Conservation (phyloP, 2,113 vertebrate genomes). For the Neolamprologus cancellatus region DNA sequence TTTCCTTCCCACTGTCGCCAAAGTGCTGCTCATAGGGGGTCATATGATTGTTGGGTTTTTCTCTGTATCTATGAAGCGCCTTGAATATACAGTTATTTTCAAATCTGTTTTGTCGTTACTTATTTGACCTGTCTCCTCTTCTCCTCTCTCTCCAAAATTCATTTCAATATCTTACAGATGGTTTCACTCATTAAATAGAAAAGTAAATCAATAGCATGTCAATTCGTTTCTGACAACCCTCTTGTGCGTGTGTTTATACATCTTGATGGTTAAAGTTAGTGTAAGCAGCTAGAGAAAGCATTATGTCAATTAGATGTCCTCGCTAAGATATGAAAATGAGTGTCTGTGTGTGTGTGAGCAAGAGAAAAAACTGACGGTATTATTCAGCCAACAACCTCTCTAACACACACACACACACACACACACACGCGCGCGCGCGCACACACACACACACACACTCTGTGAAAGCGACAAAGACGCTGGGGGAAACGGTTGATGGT, state of each 20-base stretch:
- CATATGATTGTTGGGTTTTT: too few relatives aligned
- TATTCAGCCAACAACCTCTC: slow-evolving; percentile 13
- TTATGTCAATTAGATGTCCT: not conserved
- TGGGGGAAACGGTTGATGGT: slow-evolving; percentile 84
- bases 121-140: not conserved
- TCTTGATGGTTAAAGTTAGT: not conserved
- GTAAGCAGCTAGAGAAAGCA: not conserved
- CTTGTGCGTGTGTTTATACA: not conserved
- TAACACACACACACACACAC: not conserved
- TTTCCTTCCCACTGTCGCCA: too few relatives aligned
- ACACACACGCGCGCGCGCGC: not conserved
- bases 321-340: not conserved
- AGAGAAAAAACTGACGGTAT: slow-evolving; percentile 38
- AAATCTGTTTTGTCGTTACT: not conserved
- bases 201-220: slow-evolving; percentile 37
- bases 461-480: slow-evolving; percentile 76
- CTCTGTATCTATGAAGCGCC: too few relatives aligned
- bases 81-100: not conserved
- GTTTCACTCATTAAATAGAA: slow-evolving; percentile 37
- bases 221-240: not conserved
- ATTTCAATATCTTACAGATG: not conserved
- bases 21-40: too few relatives aligned
- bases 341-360: not conserved
- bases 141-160: not conserved
- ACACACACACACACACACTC: not conserved